Conservation (phyloP, 2,113 vertebrate species). For the Cavia porcellus region DNA sequence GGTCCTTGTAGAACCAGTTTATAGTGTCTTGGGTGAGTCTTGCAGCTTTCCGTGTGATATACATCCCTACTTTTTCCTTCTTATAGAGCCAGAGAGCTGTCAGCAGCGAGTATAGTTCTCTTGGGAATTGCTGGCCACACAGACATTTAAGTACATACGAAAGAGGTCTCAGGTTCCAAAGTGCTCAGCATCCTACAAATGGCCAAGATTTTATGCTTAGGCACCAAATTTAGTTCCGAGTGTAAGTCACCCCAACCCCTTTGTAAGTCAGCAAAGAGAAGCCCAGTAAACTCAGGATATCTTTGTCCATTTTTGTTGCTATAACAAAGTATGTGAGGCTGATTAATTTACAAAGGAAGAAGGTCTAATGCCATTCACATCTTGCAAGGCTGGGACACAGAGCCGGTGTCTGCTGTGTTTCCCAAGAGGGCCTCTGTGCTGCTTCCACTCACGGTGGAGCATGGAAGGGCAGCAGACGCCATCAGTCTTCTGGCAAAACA, state of each 20-base stretch:
- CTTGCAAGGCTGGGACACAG: neutral
- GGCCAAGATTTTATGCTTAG: neutral
- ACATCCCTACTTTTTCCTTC: neutral
- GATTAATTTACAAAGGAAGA: neutral
- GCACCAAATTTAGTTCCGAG: neutral
- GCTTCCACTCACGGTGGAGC: neutral
- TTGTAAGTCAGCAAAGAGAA: neutral
- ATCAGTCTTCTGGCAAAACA: neutral
- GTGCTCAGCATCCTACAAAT: neutral
- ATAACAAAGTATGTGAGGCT: neutral
- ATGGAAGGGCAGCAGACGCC: neutral
- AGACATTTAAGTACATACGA: neutral
- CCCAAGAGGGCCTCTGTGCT: neutral
- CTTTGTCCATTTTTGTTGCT: neutral
- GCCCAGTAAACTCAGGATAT: neutral
- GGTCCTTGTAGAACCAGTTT: neutral
- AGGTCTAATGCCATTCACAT: neutral
- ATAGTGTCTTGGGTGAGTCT: neutral
- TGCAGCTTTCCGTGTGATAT: neutral
- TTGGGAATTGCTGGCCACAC: neutral
- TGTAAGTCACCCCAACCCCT: neutral
- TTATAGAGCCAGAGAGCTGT: neutral
- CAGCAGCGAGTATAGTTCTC: neutral
- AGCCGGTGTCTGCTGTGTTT: neutral
- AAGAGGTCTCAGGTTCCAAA: neutral